A percentile compares a stretch with the other conserved stretches of the same genome.
These are phyloP conservation scores for Paraescarpia echinospica DNA, from an alignment of 1,140 invertebrate species.

Conservation along the genomic window DNA sequence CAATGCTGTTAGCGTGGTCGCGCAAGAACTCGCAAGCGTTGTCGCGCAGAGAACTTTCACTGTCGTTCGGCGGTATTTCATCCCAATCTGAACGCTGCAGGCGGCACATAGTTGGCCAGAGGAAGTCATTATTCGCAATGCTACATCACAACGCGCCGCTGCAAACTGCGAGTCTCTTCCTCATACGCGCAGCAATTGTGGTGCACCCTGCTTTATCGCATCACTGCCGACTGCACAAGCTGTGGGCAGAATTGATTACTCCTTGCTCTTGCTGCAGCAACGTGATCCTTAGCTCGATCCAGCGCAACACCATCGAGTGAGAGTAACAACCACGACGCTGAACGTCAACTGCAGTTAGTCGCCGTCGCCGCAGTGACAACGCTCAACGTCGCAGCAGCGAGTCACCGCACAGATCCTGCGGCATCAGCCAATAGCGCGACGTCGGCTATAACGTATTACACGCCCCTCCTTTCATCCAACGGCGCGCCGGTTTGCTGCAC, in stretches of 20 bases:
- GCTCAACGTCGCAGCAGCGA: not conserved
- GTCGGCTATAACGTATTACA: not conserved
- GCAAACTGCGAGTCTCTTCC: not conserved
- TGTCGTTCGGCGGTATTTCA: not conserved
- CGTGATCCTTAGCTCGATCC: not conserved
- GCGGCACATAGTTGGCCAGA: not conserved
- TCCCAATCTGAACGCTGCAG: not conserved
- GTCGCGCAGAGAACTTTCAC: not conserved
- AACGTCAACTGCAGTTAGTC: not conserved
- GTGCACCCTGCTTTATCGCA: not conserved
- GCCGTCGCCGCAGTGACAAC: not conserved
- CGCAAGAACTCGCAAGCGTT: not conserved
- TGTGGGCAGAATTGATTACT: not conserved
- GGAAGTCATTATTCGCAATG: not conserved
- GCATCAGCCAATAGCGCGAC: not conserved
- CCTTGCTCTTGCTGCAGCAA: not conserved
- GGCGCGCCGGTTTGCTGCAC: not conserved
- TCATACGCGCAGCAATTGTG: too few relatives aligned
- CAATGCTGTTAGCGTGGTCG: not conserved
- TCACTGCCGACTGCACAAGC: not conserved
- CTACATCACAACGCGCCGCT: not conserved
- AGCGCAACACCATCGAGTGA: not conserved
- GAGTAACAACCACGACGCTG: not conserved
- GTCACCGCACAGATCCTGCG: not conserved
- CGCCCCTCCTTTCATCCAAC: not conserved